Conservation (phyloP, 2,797 vertebrate species). For the Manis pentadactyla region DNA sequence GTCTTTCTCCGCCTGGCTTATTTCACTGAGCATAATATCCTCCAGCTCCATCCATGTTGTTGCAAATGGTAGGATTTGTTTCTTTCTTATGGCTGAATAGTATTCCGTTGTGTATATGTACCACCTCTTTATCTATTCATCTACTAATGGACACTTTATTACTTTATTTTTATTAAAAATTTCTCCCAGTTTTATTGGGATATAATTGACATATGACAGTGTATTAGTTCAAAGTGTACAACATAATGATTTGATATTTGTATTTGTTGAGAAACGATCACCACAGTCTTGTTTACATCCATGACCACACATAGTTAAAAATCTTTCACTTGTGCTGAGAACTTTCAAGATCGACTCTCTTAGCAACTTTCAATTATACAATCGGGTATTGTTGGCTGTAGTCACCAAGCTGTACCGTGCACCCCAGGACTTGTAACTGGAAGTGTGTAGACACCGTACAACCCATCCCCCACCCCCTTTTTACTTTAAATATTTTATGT, state of each 20-base stretch:
- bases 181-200: not conserved
- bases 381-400: not conserved
- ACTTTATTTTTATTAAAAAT: not conserved
- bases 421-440: not conserved
- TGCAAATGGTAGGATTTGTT: too few species aligned
- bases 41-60: too few species aligned
- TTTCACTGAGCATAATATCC: too few species aligned
- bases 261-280: not conserved
- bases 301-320: not conserved
- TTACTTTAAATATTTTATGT: not conserved
- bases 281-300: not conserved
- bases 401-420: rapidly evolving
- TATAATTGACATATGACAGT: not conserved
- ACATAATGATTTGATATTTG: not conserved
- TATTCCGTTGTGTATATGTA: too few species aligned
- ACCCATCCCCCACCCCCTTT: not conserved
- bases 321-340: not conserved
- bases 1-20: too few species aligned
- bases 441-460: not conserved
- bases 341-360: not conserved
- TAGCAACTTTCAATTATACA: not conserved
- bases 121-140: too few species aligned
- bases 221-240: too few species aligned
- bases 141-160: too few species aligned
- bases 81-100: too few species aligned